Evolutionary conservation across 92 coral and sea anemone genomes (phyloP), one percentile per base, ranked within the genome.

Genomic region (Montipora capitata): DNA sequence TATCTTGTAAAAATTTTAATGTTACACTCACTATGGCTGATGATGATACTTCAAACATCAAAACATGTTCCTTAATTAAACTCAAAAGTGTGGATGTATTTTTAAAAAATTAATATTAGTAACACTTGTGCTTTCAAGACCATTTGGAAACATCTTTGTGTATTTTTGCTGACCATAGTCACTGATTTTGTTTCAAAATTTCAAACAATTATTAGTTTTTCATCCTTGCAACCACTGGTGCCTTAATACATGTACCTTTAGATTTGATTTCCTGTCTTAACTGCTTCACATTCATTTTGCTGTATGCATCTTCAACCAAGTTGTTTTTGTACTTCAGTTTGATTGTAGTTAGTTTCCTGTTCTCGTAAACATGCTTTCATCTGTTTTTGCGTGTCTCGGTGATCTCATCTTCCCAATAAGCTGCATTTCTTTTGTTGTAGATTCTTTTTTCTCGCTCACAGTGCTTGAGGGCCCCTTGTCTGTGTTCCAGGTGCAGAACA

Each of bases 381-480:
- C 9, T 61, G 58, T 42, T 62, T 61, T 58, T 58, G 10, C 43
- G 16, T 78, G 83, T 41, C 16, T 78, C 43, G 15, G 63, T n/a
- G 59, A 78, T 78, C 10, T 56, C 58, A 48, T 44, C 20, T n/a
- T 62, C 17, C 73, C 73, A 78, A 61, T 78, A 78, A n/a, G 40
- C 56, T 41, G 13, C 15, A 16, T 78, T 78, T 78, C 72, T 61
- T 76, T 92, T 92, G 39, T 40, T 64, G 38, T 93, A 93, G 35
- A 51, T 48, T 15, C 83, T 84, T 78, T 93, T 85, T 44, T 62
- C 58, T 51, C 89, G 51, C 68, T 89, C 91, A 1, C 72, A 48
- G 83, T 89, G 89, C 40, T 77, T 56, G 6, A 93, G 84, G 3
- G 88, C 84, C 51, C 68, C 40, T 62, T 93, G 94, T 15, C 94